Evolutionary conservation across 2,113 vertebrate genomes (phyloP).

Genomic region (Ammodytes dubius): DNA sequence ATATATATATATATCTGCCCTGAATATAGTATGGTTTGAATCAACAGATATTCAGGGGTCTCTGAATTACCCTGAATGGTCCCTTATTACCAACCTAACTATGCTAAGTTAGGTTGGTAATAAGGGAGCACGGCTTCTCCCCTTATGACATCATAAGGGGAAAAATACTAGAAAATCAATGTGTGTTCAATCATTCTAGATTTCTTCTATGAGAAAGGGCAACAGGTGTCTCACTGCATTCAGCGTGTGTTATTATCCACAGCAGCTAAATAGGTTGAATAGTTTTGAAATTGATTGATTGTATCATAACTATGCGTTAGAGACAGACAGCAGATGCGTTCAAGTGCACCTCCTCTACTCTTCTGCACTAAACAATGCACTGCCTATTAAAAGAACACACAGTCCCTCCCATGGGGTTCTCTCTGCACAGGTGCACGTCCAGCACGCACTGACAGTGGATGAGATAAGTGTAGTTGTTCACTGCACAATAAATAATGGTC

Average conservation of each 20-base stretch:
- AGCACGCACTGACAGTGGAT: background rate
- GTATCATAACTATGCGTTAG: background rate
- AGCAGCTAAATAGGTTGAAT: background rate
- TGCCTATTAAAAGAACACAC: background rate
- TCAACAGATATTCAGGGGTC: too few relatives aligned
- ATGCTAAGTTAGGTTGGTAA: too few relatives aligned
- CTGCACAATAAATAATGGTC: background rate
- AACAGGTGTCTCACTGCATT: background rate
- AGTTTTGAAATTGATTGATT: too few relatives aligned
- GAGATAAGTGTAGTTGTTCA: background rate
- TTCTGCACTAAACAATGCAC: background rate
- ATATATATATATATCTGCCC: too few relatives aligned
- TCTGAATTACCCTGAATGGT: too few relatives aligned
- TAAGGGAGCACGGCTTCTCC: too few relatives aligned
- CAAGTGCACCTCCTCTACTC: background rate
- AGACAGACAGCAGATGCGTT: background rate
- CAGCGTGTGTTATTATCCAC: background rate
- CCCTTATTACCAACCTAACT: too few relatives aligned
- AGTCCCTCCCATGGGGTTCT: background rate
- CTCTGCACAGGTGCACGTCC: background rate
- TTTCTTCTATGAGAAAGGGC: background rate
- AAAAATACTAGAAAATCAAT: too few relatives aligned
- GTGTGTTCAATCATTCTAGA: too few relatives aligned
- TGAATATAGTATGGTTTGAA: too few relatives aligned
- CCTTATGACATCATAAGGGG: too few relatives aligned